A percentile compares a stretch with the other conserved stretches of the same genome.
phyloP scores from a whole-genome alignment of 2,888 invertebrate genomes.

The Chloromyia formosa region DNA sequence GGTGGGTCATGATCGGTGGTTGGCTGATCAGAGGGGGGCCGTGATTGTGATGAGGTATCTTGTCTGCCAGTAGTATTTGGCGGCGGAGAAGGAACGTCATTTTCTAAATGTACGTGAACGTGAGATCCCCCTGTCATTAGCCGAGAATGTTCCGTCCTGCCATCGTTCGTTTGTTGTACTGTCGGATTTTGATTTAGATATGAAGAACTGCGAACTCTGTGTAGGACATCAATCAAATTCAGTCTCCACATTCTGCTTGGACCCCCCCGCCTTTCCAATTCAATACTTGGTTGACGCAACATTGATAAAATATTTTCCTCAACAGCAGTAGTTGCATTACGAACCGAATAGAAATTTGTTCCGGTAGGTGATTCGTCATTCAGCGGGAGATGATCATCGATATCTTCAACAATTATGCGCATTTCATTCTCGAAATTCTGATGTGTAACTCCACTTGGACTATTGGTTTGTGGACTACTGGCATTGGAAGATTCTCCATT shows the following conservation, averaged over 20 bases:
- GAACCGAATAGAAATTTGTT: neutral
- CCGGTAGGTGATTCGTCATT: neutral
- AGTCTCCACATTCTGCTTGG: slow-evolving; percentile 43
- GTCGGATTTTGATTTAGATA: neutral
- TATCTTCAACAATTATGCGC: slow-evolving; percentile 43
- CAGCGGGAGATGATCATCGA: neutral
- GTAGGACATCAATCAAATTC: slow-evolving; percentile 45
- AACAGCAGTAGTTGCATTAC: slow-evolving; percentile 19
- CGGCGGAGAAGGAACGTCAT: neutral
- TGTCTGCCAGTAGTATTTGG: neutral
- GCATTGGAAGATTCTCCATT: neutral
- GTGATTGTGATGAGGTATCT: neutral
- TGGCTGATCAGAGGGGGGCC: neutral
- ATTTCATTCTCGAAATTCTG: slow-evolving; percentile 3
- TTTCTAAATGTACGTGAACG: neutral
- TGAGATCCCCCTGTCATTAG: neutral
- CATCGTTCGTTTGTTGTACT: neutral
- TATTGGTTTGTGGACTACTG: neutral
- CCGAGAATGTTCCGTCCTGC: neutral
- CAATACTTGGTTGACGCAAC: slow-evolving; percentile 41
- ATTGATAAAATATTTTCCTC: slow-evolving; percentile 45
- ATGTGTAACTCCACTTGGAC: neutral
- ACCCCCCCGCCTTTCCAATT: slow-evolving; percentile 34
- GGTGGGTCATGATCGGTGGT: neutral
- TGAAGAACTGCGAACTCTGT: slow-evolving; percentile 37